Conservation (phyloP, 2,797 vertebrate species). For the Intellagama lesueurii region DNA sequence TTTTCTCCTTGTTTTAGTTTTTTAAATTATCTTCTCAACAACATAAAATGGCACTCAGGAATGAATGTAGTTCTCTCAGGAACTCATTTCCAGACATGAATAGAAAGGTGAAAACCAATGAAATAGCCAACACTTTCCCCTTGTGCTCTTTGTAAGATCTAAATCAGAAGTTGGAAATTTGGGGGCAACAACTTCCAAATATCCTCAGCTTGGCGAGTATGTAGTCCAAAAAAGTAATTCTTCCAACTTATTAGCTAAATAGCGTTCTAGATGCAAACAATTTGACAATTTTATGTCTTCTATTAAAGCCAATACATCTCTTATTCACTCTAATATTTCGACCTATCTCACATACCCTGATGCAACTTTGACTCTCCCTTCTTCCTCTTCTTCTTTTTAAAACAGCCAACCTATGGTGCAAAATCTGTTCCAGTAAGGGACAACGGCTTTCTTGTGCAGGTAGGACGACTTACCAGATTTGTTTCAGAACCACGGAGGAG, state of each 20-base stretch:
- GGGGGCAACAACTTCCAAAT: too few species aligned
- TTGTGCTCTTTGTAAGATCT: background rate
- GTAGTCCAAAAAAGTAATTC: too few species aligned
- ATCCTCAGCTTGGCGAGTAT: too few species aligned
- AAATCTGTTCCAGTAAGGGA: constrained; percentile 86
- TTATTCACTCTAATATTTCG: background rate
- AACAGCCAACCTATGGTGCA: constrained; percentile 86
- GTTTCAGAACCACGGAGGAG: constrained; percentile 14
- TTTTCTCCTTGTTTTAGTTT: background rate
- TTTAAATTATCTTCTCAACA: background rate
- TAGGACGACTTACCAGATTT: constrained; percentile 66
- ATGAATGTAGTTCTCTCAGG: background rate
- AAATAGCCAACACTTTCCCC: background rate
- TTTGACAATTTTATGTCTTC: background rate
- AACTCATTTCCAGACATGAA: background rate
- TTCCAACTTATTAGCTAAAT: background rate
- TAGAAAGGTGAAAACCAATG: background rate
- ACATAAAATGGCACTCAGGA: background rate
- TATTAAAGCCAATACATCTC: background rate
- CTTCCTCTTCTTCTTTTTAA: constrained; percentile 61
- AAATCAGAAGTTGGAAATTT: too few species aligned
- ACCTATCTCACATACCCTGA: constrained; percentile 44
- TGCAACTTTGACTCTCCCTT: constrained; percentile 54
- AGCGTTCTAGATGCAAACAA: constrained; percentile 14
- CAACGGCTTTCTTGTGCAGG: constrained; percentile 90